Percentiles rank a stretch among this genome's conserved stretches.
Evolutionary conservation across 2,797 vertebrate species (phyloP).

Genomic region (Sebastolobus alascanus): DNA sequence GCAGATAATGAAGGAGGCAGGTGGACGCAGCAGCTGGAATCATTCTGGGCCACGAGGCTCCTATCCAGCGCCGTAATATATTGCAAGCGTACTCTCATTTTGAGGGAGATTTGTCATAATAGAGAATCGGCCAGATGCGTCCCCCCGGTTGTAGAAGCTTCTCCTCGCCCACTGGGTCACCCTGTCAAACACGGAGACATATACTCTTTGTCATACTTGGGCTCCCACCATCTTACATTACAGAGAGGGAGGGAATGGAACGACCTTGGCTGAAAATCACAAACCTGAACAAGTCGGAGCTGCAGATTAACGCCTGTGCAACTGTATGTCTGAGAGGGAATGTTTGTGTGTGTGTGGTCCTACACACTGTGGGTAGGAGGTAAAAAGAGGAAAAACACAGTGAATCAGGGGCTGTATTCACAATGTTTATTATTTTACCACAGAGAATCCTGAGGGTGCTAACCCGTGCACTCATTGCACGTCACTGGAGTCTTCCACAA

Average conservation of each 20-base stretch:
- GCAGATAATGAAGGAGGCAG: constrained; percentile 68
- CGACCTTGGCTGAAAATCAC: constrained; percentile 65
- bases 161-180: constrained; percentile 78
- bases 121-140: constrained; percentile 77
- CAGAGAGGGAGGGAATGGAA: constrained; percentile 40
- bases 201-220: constrained; percentile 70
- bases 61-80: constrained; percentile 81
- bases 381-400: neutral
- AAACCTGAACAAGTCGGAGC: constrained; percentile 47
- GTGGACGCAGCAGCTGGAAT: constrained; percentile 71
- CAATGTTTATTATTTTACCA: neutral
- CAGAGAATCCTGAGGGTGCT: neutral
- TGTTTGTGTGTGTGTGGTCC: constrained; percentile 26
- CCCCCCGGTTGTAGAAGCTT: constrained; percentile 76
- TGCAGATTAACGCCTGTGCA: constrained; percentile 29
- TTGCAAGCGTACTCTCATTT: constrained; percentile 80
- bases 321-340: neutral
- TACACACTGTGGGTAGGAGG: neutral
- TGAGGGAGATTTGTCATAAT: constrained; percentile 87
- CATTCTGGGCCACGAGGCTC: constrained; percentile 74
- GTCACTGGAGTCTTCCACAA: neutral
- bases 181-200: constrained; percentile 81
- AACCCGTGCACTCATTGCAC: neutral
- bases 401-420: constrained; percentile 16
- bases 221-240: constrained; percentile 59